Conservation (phyloP, 2,797 vertebrate genomes). For the Pseudochirops corinnae region DNA sequence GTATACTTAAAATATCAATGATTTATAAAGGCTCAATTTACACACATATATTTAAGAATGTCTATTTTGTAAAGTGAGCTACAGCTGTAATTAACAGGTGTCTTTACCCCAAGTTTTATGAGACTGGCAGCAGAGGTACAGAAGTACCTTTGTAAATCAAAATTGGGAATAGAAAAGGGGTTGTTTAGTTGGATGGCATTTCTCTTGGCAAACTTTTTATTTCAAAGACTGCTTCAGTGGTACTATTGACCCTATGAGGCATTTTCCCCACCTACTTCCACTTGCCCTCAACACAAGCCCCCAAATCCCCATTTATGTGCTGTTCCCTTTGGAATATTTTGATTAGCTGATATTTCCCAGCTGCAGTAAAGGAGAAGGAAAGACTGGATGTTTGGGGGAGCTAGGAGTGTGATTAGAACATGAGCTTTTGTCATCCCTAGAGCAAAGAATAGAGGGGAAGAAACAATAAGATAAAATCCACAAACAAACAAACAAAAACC, state of each 20-base stretch:
- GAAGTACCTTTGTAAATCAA: conserved; percentile 21
- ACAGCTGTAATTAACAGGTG: not conserved
- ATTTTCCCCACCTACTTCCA: not conserved
- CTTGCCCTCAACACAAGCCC: not conserved
- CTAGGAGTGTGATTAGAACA: not conserved
- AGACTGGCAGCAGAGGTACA: not conserved
- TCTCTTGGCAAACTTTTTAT: not conserved
- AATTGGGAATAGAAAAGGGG: not conserved
- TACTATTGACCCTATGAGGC: not conserved
- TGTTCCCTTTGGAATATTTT: not conserved
- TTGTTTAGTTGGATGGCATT: not conserved
- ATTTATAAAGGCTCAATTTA: conserved; percentile 9
- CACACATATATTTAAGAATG: not conserved
- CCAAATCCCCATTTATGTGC: not conserved
- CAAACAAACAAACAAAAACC: not conserved
- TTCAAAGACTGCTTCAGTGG: not conserved
- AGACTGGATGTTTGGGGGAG: not conserved
- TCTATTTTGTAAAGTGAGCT: not conserved
- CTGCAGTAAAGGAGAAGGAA: not conserved
- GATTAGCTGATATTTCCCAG: not conserved
- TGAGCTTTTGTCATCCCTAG: not conserved
- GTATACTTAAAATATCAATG: not conserved
- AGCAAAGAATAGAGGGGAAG: not conserved
- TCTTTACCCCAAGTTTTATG: not conserved
- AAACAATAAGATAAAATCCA: not conserved